Evolutionary conservation across 2,888 invertebrate genomes (phyloP).

Genomic region (Notodonta ziczac): DNA sequence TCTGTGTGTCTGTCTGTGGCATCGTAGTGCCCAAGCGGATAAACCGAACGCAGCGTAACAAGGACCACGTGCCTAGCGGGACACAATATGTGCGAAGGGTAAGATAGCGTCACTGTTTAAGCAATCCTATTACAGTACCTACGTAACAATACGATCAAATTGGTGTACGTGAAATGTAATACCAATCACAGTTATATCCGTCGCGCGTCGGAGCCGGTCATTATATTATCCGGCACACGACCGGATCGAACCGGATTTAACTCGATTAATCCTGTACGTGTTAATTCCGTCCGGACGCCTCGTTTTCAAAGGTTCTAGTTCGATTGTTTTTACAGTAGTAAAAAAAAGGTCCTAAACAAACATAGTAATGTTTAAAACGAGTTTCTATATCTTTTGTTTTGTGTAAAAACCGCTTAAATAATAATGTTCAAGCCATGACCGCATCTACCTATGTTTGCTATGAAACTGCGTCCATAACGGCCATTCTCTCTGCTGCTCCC

Average conservation of each 20-base stretch:
- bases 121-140: too few species aligned
- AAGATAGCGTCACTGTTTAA: too few species aligned
- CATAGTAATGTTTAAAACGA: not conserved
- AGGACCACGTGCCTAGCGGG: too few species aligned
- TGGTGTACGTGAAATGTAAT: constrained; percentile 25
- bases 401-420: too few species aligned
- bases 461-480: too few species aligned
- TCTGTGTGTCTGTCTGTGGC: too few species aligned
- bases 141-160: constrained; percentile 24
- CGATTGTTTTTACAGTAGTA: not conserved
- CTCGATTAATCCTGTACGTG: constrained; percentile 21
- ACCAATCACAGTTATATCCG: constrained; percentile 22
- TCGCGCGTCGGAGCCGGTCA: constrained; percentile 16
- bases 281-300: not conserved
- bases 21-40: too few species aligned
- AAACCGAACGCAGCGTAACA: constrained; percentile 15
- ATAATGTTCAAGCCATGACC: too few species aligned
- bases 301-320: not conserved
- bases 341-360: not conserved
- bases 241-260: constrained; percentile 40
- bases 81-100: too few species aligned
- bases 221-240: constrained; percentile 36
- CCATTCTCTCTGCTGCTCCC: too few species aligned
- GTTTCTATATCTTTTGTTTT: too few species aligned
- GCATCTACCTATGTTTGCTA: too few species aligned